A percentile compares a stretch with the other conserved stretches of the same genome.
Conservation (phyloP, 2,888 invertebrate genomes). For the Augiades crinisus region DNA sequence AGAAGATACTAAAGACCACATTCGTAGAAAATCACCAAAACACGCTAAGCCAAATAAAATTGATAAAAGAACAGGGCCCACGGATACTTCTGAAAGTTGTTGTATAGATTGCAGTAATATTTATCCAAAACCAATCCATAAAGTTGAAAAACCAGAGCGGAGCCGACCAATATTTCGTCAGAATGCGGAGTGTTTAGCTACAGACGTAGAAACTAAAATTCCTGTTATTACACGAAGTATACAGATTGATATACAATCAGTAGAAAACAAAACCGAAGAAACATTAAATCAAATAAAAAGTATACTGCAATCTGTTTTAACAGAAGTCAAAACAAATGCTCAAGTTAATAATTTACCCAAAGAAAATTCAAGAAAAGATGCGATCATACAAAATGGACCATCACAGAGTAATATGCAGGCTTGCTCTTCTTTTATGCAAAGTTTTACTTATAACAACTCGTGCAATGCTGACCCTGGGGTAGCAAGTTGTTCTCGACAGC, state of each 20-base stretch:
- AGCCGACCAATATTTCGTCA: conserved; percentile 30
- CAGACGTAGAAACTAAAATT: conserved; percentile 32
- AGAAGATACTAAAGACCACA: conserved; percentile 10
- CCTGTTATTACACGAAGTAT: conserved; percentile 44
- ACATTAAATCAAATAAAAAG: conserved; percentile 64
- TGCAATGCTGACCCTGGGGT: conserved; percentile 47
- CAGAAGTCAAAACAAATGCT: conserved; percentile 59
- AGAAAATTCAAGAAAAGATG: conserved; percentile 51
- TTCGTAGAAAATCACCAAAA: conserved; percentile 4
- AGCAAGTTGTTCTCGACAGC: conserved; percentile 47
- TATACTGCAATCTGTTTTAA: conserved; percentile 61
- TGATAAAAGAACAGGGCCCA: conserved; percentile 26
- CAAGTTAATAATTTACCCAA: conserved; percentile 37
- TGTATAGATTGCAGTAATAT: conserved; percentile 49
- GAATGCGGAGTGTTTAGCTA: conserved; percentile 47
- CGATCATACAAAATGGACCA: conserved; percentile 53
- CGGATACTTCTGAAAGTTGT: conserved; percentile 42
- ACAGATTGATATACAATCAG: conserved; percentile 36
- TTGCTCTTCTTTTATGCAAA: conserved; percentile 51
- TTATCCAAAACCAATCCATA: conserved; percentile 41
- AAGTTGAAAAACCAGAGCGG: conserved; percentile 27
- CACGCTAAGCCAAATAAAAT: conserved; percentile 18
- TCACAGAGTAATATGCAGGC: conserved; percentile 49
- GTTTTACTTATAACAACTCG: conserved; percentile 53
- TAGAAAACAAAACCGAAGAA: conserved; percentile 50